These are phyloP conservation scores for Chrysaora quinquecirrha DNA, from an alignment of 30 jellyfish, hydroid and myxozoan species.

Conservation along the genomic window DNA sequence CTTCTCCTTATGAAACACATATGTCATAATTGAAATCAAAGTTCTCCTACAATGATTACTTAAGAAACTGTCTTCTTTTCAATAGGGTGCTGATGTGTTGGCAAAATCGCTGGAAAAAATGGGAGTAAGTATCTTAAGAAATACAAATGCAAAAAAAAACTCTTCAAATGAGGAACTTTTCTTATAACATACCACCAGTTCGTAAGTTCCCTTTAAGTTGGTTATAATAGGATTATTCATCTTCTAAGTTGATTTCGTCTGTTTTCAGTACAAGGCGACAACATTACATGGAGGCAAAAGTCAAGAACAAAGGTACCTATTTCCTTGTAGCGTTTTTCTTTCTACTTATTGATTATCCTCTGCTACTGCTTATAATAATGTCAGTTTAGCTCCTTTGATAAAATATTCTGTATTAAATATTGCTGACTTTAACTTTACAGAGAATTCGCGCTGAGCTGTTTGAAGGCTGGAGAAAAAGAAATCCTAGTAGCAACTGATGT, in stretches of 20 bases:
- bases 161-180: too few species aligned
- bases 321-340: neutral
- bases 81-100: constrained; percentile 98
- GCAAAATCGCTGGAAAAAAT: constrained; percentile 96
- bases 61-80: too few species aligned
- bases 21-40: too few species aligned
- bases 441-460: constrained; percentile 87
- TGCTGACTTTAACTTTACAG: constrained; percentile 49
- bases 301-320: constrained; percentile 93
- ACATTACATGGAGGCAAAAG: constrained; percentile 99
- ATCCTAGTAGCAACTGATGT: constrained; percentile 99
- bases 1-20: too few species aligned
- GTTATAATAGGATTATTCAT: too few species aligned
- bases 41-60: too few species aligned
- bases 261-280: constrained; percentile 89
- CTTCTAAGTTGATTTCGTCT: neutral
- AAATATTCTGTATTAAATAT: neutral
- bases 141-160: too few species aligned
- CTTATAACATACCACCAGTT: too few species aligned
- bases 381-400: neutral
- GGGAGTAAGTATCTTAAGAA: constrained; percentile 90
- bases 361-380: neutral
- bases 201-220: too few species aligned
- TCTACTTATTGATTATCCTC: neutral
- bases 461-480: constrained; percentile 93